These are phyloP conservation scores for Napeogenes inachia DNA, from an alignment of 2,888 invertebrate species.

Conservation along the genomic window DNA sequence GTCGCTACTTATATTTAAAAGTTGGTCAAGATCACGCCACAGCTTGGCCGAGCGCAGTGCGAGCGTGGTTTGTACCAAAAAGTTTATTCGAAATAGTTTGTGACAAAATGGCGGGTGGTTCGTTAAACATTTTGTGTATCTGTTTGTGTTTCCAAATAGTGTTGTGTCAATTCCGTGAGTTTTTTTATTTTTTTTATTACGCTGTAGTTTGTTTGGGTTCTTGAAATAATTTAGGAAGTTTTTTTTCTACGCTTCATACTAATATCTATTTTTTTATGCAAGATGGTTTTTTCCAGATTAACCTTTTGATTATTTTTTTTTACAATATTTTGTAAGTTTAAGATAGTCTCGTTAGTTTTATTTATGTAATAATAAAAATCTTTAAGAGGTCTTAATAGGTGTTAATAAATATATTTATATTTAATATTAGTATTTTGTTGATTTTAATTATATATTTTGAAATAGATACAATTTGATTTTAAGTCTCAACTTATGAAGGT, in stretches of 20 bases:
- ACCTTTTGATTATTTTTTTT: no score
- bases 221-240: not conserved
- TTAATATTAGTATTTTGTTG: no score
- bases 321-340: no score
- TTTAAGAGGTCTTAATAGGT: no score
- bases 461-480: no score
- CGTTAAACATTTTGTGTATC: slow-evolving; percentile 44
- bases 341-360: no score
- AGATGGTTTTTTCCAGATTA: no score
- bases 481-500: no score
- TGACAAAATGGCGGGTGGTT: slow-evolving; percentile 22
- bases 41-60: slow-evolving; percentile 11
- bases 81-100: slow-evolving; percentile 16
- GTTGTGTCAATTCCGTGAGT: slow-evolving; percentile 58
- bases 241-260: not conserved
- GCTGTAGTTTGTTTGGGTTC: slow-evolving; percentile 2
- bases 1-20: slow-evolving; percentile 29
- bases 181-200: slow-evolving; percentile 8
- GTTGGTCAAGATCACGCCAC: slow-evolving; percentile 33
- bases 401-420: no score
- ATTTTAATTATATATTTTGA: no score
- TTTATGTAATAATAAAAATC: no score
- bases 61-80: slow-evolving; percentile 14
- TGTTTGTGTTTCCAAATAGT: slow-evolving; percentile 47
- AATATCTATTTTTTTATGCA: no score